Percentiles rank a stretch among this genome's conserved stretches.
Conservation (phyloP, 2,797 vertebrate genomes). For the Parotocinclus haroldoi region DNA sequence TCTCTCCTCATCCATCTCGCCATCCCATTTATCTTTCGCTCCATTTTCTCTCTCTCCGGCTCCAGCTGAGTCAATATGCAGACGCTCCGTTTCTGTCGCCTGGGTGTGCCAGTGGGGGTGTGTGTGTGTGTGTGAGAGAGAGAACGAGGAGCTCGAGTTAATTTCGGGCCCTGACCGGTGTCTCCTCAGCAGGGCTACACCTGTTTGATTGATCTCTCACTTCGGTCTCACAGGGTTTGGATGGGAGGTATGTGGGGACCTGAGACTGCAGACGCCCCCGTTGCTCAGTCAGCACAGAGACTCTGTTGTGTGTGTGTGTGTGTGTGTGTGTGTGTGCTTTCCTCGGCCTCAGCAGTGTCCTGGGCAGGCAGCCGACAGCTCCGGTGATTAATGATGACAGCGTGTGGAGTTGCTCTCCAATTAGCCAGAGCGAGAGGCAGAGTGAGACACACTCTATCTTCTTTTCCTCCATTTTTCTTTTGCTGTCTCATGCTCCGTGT, state of each 20-base stretch:
- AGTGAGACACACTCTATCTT: slow-evolving; percentile 36
- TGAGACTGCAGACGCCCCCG: slow-evolving; percentile 19
- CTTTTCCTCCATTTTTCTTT: slow-evolving; percentile 35
- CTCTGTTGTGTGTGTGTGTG: slow-evolving; percentile 42
- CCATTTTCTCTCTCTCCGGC: slow-evolving; percentile 41
- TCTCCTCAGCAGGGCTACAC: slow-evolving; percentile 51
- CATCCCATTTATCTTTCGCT: slow-evolving; percentile 8
- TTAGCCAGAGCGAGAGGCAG: slow-evolving; percentile 59
- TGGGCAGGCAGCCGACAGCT: slow-evolving; percentile 71
- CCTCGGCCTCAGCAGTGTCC: slow-evolving; percentile 68
- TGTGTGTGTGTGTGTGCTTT: slow-evolving; percentile 45
- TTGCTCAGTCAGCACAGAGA: slow-evolving; percentile 20
- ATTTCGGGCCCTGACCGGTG: slow-evolving; percentile 55
- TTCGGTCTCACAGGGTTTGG: slow-evolving; percentile 44
- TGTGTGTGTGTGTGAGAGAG: slow-evolving; percentile 29
- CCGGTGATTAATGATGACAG: slow-evolving; percentile 80
- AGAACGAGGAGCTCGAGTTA: slow-evolving; percentile 37
- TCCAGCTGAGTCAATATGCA: slow-evolving; percentile 77
- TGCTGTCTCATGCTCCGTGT: slow-evolving; percentile 28
- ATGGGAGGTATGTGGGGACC: slow-evolving; percentile 51
- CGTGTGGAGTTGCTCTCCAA: slow-evolving; percentile 77
- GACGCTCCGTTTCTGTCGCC: slow-evolving; percentile 67
- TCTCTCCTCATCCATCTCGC: slow-evolving; percentile 65
- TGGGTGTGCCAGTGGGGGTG: slow-evolving; percentile 32
- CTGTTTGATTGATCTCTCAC: slow-evolving; percentile 53